Base-by-base conservation (phyloP, 1,140 invertebrate species). In the Planococcus citri region DNA sequence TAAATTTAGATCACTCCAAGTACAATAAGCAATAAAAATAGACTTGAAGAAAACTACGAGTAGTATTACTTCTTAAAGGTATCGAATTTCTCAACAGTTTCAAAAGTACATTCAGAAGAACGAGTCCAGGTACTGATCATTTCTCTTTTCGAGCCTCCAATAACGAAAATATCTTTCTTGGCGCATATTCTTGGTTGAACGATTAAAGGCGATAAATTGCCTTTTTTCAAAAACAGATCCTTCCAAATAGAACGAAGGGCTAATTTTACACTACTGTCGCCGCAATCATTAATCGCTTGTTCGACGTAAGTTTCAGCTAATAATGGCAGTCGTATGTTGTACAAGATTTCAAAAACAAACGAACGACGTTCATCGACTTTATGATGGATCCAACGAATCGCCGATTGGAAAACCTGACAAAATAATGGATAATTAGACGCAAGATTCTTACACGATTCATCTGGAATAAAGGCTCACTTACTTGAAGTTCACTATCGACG, bases 401-500 rank as follows among this genome's bases (percentile, higher is more conserved):
- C 94, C 71, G 91, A 90, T 80, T 90, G 86, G 79, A 96, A 90
- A 71, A 96, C 89, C 86, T 90, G 72, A 25, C 6, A 71, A 29
- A 37, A 68, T 4, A n/a, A n/a, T n/a, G n/a, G n/a, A n/a, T n/a
- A n/a, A n/a, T n/a, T n/a, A n/a, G n/a, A n/a, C n/a, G n/a, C n/a
- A n/a, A n/a, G n/a, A n/a, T n/a, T n/a, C n/a, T n/a, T n/a, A n/a
- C n/a, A n/a, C n/a, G 4, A 58, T 20, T n/a, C 6, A 8, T 20
- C 17, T 58, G 3, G 4, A 20, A 58, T 20, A 58, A n/a, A n/a
- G n/a, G 1, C 29, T 38, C 57, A 80, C 73, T 73, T 77, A 88
- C 89, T 84, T 97, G 91, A 74, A 88, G 90, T 83, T 97, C 95
- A 74, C 88, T 91, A 76, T 94, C 89, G 68, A 97, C 90, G 76